Base-by-base conservation (phyloP, 2,113 vertebrate genomes). In the Tychaedon coryphoeus region DNA sequence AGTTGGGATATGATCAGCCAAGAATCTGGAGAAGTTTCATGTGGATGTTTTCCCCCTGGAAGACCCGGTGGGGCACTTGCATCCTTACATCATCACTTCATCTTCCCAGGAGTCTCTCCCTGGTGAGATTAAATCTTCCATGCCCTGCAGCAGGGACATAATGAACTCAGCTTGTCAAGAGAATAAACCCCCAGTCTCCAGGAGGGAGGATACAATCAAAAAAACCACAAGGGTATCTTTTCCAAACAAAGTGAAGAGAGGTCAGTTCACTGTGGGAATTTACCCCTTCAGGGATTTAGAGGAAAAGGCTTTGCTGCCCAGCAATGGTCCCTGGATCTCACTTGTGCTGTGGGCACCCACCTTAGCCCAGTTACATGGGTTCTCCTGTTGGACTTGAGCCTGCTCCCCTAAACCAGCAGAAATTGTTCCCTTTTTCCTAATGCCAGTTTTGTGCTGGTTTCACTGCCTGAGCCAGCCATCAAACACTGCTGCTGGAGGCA, bases 131-230 rank as follows among this genome's bases (percentile, higher is more conserved):
- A 90, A 93, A 78, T 91, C 90, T 88, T 86, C 75, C 2, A 1
- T 79, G 84, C 86, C 92, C 83, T 89, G 86, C 64, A 91, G 85
- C 92, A 86, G 88, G 54, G 76, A 77, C 33, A 61, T 67, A 89
- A 75, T 62, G 90, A 93, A 91, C 91, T 93, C 19, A 36, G 12
- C 67, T 80, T 90, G 88, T 84, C 88, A 76, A 40, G 92, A 92
- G 86, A 95, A 84, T 78, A 91, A 94, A 78, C 70, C 90, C 66
- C 69, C 45, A 14, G 36, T 40, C 66, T 54, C 61, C 6, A 3
- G 72, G 48, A 57, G 45, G 65, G 66, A 65, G 93, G 74, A 84
- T 45, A 56, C 60, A 73, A 58, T 56, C 86, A 74, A 66, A 85
- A 57, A 54, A 47, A 14, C 14, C 36, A 48, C 45, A 43, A 36